phyloP scores from a whole-genome alignment of 2,888 invertebrate genomes.

The Spilarctia lutea region DNA sequence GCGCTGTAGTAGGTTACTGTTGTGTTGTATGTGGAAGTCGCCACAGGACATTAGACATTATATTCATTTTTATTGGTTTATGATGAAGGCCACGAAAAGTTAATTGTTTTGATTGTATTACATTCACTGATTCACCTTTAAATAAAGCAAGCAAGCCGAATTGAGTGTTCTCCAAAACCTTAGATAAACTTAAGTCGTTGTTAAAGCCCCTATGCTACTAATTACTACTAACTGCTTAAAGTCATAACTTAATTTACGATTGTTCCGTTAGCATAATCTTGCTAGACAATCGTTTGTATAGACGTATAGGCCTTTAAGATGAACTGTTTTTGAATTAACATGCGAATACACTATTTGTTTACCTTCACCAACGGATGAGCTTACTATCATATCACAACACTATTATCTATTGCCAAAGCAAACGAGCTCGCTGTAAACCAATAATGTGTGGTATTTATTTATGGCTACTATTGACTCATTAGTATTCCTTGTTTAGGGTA shows the following conservation, averaged over 20 bases:
- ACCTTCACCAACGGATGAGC: constrained; percentile 37
- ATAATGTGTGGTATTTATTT: constrained; percentile 60
- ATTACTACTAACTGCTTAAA: background rate
- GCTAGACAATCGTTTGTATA: background rate
- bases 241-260: background rate
- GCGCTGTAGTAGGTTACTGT: no score
- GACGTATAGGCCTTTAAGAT: background rate
- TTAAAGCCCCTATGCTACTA: background rate
- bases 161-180: background rate
- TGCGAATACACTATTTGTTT: constrained; percentile 37
- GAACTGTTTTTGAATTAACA: constrained; percentile 10
- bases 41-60: no score
- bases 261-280: background rate
- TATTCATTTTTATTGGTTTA: no score
- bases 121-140: background rate
- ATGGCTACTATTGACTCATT: constrained; percentile 63
- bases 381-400: constrained; percentile 16
- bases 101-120: background rate
- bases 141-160: background rate
- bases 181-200: background rate
- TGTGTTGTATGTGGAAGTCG: no score
- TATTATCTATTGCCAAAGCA: constrained; percentile 56
- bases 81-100: background rate
- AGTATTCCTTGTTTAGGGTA: constrained; percentile 67
- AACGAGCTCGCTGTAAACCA: constrained; percentile 50